Evolutionary conservation across 1,140 invertebrate species (phyloP).

Genomic region (Drosophila bocki): DNA sequence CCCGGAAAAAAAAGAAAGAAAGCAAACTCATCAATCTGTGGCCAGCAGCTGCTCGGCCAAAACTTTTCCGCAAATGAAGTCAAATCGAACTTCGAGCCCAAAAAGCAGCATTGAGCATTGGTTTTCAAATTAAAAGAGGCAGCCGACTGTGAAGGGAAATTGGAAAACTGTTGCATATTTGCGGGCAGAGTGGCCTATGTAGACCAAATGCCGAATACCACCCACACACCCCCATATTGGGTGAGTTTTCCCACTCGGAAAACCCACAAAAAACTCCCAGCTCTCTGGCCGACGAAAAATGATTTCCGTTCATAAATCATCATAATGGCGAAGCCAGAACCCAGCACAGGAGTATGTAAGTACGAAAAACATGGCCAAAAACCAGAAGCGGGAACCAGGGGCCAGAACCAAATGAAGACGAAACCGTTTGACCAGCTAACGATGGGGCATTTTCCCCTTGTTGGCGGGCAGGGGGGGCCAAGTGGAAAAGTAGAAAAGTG

Average conservation of each 20-base stretch:
- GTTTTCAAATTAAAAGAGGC: constrained; percentile 75
- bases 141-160: constrained; percentile 66
- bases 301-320: constrained; percentile 81
- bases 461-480: background rate
- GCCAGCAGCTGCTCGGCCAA: constrained; percentile 14
- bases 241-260: background rate
- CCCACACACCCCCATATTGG: background rate
- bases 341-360: constrained; percentile 33
- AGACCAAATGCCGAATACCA: constrained; percentile 1
- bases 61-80: constrained; percentile 44
- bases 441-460: constrained; percentile 19
- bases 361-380: constrained; percentile 13
- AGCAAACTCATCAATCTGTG: constrained; percentile 59
- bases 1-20: constrained; percentile 7
- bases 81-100: constrained; percentile 37
- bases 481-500: constrained; percentile 34
- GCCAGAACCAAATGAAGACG: constrained; percentile 71
- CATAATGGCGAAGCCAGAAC: constrained; percentile 62
- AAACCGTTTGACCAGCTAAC: constrained; percentile 69
- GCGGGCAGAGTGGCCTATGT: constrained; percentile 21
- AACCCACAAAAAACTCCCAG: constrained; percentile 22
- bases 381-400: constrained; percentile 1
- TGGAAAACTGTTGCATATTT: constrained; percentile 75
- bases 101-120: constrained; percentile 41
- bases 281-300: constrained; percentile 54